Evolutionary conservation across 2,888 invertebrate genomes (phyloP), one percentile per base, ranked within the genome.

Genomic region (Lithophane semibrunnea): DNA sequence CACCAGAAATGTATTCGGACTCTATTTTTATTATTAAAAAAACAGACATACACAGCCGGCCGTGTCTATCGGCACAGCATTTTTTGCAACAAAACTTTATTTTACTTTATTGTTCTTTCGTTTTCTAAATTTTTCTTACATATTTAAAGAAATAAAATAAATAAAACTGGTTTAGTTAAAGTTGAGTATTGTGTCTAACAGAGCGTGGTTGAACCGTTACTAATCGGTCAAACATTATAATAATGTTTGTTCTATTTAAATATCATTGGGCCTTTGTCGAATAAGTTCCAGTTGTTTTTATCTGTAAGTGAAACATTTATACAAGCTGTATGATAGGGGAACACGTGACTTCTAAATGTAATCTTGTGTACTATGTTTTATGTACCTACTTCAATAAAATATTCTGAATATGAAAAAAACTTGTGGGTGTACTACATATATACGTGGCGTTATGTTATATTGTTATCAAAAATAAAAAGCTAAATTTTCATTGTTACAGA

Each of bases 151-250:
- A 54, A 69, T 29, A 72, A 72, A 85, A 54, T 58, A 81, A 47
- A 65, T 58, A 69, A 65, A 72, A 61, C 49, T 67, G 5, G 21
- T 65, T 71, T 29, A 24, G 42, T 47, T 66, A 71, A 58, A 7
- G 56, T 8, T 18, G 18, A 47, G 13, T 29, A 29, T 18, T 37
- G 58, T 79, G 72, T 60, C 63, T 70, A 84, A 10, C 75, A 76
- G 79, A 84, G 80, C 88, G 78, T 86, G 79, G 44, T 70, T 77
- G 52, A 82, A 74, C 83, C 87, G 70, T 79, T 54, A 73, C 70
- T 71, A 87, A 87, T 88, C 85, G 87, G 87, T 77, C 83, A 83
- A 72, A 71, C 56, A 61, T 73, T 73, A 47, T 52, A 58, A 49
- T 75, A 37, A 56, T 63, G 24, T 70, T 67, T n/a, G 60, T 54